A percentile compares a stretch with the other conserved stretches of the same genome.
Conservation (phyloP, 1,140 invertebrate genomes). For the Drosophila lowei region DNA sequence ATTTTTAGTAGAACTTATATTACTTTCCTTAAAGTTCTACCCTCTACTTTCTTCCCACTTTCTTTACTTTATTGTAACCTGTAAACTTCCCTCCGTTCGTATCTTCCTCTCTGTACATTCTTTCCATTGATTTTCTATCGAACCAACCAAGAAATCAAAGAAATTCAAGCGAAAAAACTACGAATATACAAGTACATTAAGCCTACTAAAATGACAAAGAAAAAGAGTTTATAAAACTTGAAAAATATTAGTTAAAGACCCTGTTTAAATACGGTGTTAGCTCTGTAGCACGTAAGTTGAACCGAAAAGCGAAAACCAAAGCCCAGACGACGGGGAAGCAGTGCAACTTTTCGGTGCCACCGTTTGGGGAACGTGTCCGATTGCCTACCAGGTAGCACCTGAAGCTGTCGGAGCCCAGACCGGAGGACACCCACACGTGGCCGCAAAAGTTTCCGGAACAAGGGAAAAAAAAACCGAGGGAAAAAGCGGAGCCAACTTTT, state of each 20-base stretch:
- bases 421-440: slow-evolving; percentile 14
- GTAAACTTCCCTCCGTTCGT: no score
- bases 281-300: slow-evolving; percentile 69
- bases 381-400: slow-evolving; percentile 57
- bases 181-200: slow-evolving; percentile 35
- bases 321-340: slow-evolving; percentile 25
- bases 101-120: no score
- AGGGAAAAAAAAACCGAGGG: slow-evolving; percentile 6
- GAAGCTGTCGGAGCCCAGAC: neutral
- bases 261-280: slow-evolving; percentile 68
- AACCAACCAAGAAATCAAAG: slow-evolving; percentile 39
- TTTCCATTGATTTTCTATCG: slow-evolving; percentile 23
- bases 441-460: slow-evolving; percentile 40
- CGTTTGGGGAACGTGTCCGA: slow-evolving; percentile 54
- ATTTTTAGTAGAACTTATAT: no score
- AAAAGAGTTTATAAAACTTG: slow-evolving; percentile 78
- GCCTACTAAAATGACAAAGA: slow-evolving; percentile 36
- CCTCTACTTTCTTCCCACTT: no score
- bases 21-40: no score
- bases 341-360: slow-evolving; percentile 36
- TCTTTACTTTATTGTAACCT: no score
- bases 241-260: slow-evolving; percentile 51
- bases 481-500: slow-evolving; percentile 57
- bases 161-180: slow-evolving; percentile 21
- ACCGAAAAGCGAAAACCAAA: slow-evolving; percentile 14